These are phyloP conservation scores for Bombus huntii DNA, from an alignment of 1,140 invertebrate genomes.

Conservation along the genomic window DNA sequence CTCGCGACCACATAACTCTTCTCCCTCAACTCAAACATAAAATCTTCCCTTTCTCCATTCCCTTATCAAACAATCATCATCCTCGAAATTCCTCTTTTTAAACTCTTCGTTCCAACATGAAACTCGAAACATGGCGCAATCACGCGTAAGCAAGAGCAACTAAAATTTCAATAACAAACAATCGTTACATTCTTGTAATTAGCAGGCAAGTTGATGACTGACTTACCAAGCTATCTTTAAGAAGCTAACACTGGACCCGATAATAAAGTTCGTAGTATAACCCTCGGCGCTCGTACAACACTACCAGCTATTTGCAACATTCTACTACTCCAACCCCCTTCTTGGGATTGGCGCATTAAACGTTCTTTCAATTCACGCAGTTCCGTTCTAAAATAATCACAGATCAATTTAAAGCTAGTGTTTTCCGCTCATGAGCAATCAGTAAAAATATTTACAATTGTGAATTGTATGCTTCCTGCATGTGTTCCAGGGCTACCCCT, in stretches of 20 bases:
- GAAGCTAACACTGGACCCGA: conserved; percentile 59
- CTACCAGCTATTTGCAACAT: conserved; percentile 78
- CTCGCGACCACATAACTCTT: background rate
- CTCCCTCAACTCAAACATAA: background rate
- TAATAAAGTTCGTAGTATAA: conserved; percentile 76
- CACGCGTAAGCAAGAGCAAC: background rate
- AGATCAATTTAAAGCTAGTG: background rate
- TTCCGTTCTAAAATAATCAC: conserved; percentile 66
- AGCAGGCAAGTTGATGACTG: background rate
- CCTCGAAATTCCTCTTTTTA: background rate
- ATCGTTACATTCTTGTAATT: background rate
- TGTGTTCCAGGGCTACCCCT: conserved; percentile 64
- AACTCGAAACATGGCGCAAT: background rate
- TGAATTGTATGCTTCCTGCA: conserved; percentile 69
- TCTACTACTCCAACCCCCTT: conserved; percentile 74
- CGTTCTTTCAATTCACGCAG: conserved; percentile 71
- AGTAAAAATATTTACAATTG: conserved; percentile 62
- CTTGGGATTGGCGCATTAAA: conserved; percentile 68
- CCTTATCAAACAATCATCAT: background rate
- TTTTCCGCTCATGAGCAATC: background rate
- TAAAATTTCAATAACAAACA: background rate
- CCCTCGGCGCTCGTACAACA: conserved; percentile 74
- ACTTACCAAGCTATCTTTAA: conserved; percentile 32
- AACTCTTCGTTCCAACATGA: conserved; percentile 1
- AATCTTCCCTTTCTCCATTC: background rate